phyloP scores from a whole-genome alignment of 2,113 vertebrate genomes.

The Hemicordylus capensis region DNA sequence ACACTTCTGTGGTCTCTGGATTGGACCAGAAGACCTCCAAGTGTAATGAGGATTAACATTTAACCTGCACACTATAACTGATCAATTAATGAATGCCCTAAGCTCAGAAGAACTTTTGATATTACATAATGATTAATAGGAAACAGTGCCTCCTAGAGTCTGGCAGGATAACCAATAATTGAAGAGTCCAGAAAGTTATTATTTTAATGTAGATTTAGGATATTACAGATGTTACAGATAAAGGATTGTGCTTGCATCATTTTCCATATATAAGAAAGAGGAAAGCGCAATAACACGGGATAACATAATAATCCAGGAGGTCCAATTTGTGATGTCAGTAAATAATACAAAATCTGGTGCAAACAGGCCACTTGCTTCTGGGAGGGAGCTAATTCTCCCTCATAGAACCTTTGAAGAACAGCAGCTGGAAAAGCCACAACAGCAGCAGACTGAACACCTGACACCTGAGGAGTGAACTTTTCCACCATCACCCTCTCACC shows the following conservation, averaged over 20 bases:
- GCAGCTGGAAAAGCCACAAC: too few species aligned
- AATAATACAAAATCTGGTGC: too few species aligned
- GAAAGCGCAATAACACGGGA: not conserved
- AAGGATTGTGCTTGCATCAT: not conserved
- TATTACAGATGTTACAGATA: not conserved
- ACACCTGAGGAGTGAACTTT: too few species aligned
- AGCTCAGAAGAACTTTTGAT: constrained; percentile 56
- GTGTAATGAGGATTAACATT: constrained; percentile 70
- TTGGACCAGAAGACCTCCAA: too few species aligned
- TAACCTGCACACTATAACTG: constrained; percentile 65
- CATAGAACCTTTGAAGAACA: too few species aligned
- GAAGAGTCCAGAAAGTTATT: not conserved
- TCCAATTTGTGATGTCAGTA: not conserved
- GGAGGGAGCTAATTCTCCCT: too few species aligned
- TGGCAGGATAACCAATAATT: constrained; percentile 46
- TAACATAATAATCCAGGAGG: not conserved
- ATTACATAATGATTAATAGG: constrained; percentile 61
- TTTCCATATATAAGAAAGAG: not conserved
- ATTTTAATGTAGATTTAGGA: not conserved
- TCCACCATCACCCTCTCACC: too few species aligned
- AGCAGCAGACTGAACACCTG: too few species aligned
- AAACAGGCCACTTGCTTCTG: too few species aligned
- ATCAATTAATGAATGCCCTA: constrained; percentile 68
- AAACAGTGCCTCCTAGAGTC: constrained; percentile 34
- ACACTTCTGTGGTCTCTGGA: too few species aligned